phyloP scores from a whole-genome alignment of 2,888 invertebrate genomes.

The Apamea crenata region DNA sequence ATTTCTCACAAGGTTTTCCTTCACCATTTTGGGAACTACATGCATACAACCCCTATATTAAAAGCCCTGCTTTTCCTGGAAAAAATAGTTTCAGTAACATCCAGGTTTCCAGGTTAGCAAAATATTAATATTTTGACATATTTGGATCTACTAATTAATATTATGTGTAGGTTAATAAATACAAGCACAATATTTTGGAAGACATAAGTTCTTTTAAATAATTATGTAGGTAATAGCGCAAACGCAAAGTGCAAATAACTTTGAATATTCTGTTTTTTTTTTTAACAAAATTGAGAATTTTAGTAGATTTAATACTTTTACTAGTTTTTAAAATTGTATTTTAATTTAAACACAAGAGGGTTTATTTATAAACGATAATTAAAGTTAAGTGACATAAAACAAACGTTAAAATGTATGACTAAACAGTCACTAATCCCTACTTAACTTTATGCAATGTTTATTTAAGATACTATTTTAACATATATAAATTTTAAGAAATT shows the following conservation, averaged over 20 bases:
- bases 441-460: too few relatives aligned
- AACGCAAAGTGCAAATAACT: neutral
- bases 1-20: too few relatives aligned
- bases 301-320: neutral
- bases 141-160: too few relatives aligned
- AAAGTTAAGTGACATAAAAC: too few relatives aligned
- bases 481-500: neutral
- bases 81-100: too few relatives aligned
- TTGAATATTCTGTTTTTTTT: neutral
- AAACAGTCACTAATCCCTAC: too few relatives aligned
- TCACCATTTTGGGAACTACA: too few relatives aligned
- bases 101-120: neutral
- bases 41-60: too few relatives aligned
- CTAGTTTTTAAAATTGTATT: neutral
- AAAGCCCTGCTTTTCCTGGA: too few relatives aligned
- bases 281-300: neutral
- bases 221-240: neutral
- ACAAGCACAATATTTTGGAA: neutral
- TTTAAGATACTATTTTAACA: neutral
- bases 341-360: neutral
- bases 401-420: too few relatives aligned
- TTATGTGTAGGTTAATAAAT: neutral
- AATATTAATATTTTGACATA: too few relatives aligned
- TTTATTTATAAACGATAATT: too few relatives aligned
- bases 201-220: neutral